Percentiles rank a stretch among this genome's conserved stretches.
These are phyloP conservation scores for Acutogordius australiensis DNA, from an alignment of 2,888 invertebrate species.

Conservation along the genomic window DNA sequence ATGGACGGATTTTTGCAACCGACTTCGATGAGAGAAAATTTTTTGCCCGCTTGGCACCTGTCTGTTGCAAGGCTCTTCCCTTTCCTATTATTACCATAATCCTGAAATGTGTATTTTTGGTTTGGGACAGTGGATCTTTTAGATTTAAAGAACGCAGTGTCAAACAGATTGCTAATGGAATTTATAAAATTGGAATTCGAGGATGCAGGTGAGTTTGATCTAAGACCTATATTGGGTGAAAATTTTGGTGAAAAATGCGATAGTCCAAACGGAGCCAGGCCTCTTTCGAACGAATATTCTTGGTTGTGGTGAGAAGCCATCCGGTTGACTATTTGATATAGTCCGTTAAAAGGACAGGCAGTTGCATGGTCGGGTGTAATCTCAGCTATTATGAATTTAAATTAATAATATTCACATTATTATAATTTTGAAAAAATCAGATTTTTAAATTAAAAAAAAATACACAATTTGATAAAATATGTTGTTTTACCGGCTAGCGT, in stretches of 20 bases:
- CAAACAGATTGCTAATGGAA: no score
- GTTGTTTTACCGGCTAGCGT: conserved; percentile 1
- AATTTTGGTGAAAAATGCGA: no score
- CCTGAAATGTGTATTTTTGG: no score
- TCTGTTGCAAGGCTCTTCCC: neutral
- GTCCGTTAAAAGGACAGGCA: neutral
- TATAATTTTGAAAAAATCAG: neutral
- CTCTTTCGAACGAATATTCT: no score
- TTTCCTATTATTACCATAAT: no score
- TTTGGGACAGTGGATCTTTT: neutral
- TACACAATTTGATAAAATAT: neutral
- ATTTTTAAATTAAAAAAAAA: neutral
- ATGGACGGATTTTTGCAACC: neutral
- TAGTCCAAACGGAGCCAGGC: no score
- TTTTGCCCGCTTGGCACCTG: neutral
- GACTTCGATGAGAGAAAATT: conserved; percentile 4
- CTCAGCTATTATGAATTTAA: no score
- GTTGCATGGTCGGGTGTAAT: neutral
- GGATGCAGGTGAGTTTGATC: no score
- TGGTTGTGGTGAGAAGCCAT: no score
- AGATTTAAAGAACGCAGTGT: no score
- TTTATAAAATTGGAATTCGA: no score
- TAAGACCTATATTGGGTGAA: no score
- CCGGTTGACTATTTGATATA: neutral
- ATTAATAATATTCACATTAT: neutral